Base-by-base conservation (phyloP, 2,113 vertebrate genomes). In the Toxostoma redivivum region DNA sequence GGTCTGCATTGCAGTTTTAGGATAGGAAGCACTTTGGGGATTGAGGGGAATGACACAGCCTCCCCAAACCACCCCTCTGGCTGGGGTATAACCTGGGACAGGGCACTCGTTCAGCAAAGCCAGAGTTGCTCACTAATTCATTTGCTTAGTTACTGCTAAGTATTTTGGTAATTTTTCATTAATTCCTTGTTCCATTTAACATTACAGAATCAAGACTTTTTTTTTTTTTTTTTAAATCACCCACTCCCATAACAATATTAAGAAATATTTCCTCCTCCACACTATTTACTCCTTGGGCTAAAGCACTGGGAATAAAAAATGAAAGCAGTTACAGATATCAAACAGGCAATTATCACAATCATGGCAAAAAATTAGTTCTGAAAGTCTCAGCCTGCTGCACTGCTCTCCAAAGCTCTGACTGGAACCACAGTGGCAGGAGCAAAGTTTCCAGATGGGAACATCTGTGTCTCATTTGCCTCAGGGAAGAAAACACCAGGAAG, bases 371-470 rank as follows among this genome's bases (percentile, higher is more conserved):
- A 82, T 37, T 10, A 92, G 37, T 79, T 87, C 81, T 95, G 50
- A n/a, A 77, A 86, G 74, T 51, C 90, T 62, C 86, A 83, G 92
- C 86, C 45, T 86, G 77, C 85, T 71, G 76, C 37, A 61, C 12
- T 35, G 71, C 88, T 94, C 73, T 94, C 90, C 60, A 90, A 96
- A 95, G 87, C 83, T 96, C 92, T 0, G 45, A 80, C 92, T 93
- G 7, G 89, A 97, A 90, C 21, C 38, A 76, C 12, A 9, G 88
- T 61, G 78, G 85, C 58, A 9, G 51, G 78, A 95, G 95, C 92
- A 92, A 95, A 94, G 83, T 81, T 92, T 97, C 95, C 95, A 97
- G 97, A 97, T 97, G 96, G 95, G 88, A 97, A 97, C 96, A 98
- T 97, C 94, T 97, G 96, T 84, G 77, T 97, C 92, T 97, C 84